A percentile compares a stretch with the other conserved stretches of the same genome.
Evolutionary conservation across 2,888 invertebrate genomes (phyloP).

Genomic region (Pristionchus japonicus): DNA sequence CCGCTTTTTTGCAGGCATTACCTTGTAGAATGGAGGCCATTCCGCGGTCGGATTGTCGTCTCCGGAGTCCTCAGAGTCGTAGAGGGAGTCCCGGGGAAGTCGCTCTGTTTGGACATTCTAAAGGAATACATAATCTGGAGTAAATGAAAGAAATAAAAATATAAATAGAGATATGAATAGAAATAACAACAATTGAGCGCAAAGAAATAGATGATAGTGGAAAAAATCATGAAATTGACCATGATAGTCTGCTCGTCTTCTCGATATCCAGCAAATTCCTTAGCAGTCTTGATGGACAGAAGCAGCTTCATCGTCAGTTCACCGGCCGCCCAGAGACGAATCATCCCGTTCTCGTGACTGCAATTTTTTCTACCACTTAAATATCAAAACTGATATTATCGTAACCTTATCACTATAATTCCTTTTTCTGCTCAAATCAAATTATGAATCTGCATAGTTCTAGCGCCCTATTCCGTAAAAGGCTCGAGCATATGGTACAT

Average conservation of each 20-base stretch:
- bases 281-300: slow-evolving; percentile 30
- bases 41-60: slow-evolving; percentile 43
- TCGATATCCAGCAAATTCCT: slow-evolving; percentile 39
- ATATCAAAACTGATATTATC: too few relatives aligned
- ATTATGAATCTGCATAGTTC: too few relatives aligned
- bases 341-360: slow-evolving; percentile 46
- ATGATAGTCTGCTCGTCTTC: not conserved
- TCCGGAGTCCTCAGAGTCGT: slow-evolving; percentile 30
- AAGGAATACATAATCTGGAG: too few relatives aligned
- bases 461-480: too few relatives aligned
- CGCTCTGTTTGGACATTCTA: not conserved
- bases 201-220: too few relatives aligned
- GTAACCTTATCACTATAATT: too few relatives aligned
- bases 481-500: too few relatives aligned
- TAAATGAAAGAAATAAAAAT: not conserved
- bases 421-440: too few relatives aligned
- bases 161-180: not conserved
- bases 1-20: slow-evolving; percentile 5
- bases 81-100: slow-evolving; percentile 23
- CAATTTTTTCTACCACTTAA: not conserved
- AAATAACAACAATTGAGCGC: not conserved
- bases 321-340: slow-evolving; percentile 45
- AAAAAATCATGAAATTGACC: not conserved
- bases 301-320: slow-evolving; percentile 35
- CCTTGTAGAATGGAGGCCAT: slow-evolving; percentile 48